phyloP scores from a whole-genome alignment of 2,797 vertebrate species.

The Tapirus indicus region DNA sequence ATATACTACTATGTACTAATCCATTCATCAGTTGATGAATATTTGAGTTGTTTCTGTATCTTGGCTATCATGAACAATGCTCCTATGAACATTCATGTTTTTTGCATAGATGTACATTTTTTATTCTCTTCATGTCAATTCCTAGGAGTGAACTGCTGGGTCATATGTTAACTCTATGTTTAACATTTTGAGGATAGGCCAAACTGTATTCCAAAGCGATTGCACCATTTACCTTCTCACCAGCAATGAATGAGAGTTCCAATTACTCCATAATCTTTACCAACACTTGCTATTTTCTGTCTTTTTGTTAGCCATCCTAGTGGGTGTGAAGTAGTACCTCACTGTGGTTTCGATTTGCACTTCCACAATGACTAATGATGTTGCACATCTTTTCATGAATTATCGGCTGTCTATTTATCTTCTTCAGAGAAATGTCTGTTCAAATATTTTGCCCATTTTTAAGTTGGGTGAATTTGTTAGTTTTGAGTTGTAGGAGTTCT shows the following conservation, averaged over 20 bases:
- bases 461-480: background rate
- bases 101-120: background rate
- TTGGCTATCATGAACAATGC: background rate
- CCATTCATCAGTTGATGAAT: background rate
- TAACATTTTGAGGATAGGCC: background rate
- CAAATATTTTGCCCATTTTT: background rate
- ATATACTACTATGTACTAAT: background rate
- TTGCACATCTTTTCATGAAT: background rate
- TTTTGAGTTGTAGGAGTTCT: background rate
- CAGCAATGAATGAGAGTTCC: background rate
- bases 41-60: background rate
- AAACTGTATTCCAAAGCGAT: background rate
- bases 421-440: background rate
- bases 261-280: background rate
- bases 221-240: background rate
- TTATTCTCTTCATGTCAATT: background rate
- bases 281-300: background rate
- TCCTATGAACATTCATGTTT: background rate
- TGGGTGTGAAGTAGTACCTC: too few species aligned
- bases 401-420: background rate
- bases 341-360: too few species aligned
- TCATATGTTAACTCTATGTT: background rate
- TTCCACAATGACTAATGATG: too few species aligned
- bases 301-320: background rate
- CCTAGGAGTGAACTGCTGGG: background rate